These are phyloP conservation scores for Acanthosoma haemorrhoidale DNA, from an alignment of 2,888 invertebrate species.

Conservation along the genomic window DNA sequence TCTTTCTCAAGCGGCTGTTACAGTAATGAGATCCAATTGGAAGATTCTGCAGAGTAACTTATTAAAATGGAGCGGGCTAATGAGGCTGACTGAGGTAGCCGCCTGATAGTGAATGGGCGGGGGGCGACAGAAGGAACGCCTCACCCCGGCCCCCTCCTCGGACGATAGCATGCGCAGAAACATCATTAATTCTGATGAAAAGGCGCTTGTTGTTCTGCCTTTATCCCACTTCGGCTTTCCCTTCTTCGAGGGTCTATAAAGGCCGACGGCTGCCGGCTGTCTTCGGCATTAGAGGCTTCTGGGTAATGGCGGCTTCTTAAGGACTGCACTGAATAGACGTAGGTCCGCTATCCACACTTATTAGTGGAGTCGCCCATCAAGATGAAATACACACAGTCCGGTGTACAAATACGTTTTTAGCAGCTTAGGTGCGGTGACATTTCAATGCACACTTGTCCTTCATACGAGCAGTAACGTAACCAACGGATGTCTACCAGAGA, in stretches of 20 bases:
- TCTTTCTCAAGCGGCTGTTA: not conserved
- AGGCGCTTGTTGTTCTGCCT: not conserved
- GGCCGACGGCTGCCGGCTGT: not conserved
- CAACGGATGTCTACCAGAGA: too few species aligned
- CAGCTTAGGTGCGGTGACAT: too few species aligned
- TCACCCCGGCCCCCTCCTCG: too few species aligned
- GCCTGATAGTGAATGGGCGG: not conserved
- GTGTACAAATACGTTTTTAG: too few species aligned
- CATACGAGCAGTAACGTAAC: too few species aligned
- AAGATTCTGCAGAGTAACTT: not conserved
- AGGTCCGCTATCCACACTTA: too few species aligned
- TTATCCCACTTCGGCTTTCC: not conserved
- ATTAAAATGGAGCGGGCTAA: not conserved
- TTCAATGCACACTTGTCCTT: too few species aligned
- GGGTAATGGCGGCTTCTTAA: too few species aligned
- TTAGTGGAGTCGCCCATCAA: too few species aligned
- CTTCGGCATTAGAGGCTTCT: not conserved
- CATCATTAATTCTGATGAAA: constrained; percentile 4
- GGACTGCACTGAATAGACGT: too few species aligned
- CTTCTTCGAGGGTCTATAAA: not conserved
- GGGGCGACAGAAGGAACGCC: not conserved
- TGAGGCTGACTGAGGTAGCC: not conserved
- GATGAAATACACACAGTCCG: too few species aligned
- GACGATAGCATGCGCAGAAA: not conserved
- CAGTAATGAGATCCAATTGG: not conserved